Evolutionary conservation across 2,888 invertebrate genomes (phyloP).

Genomic region (Nomada lathburiana): DNA sequence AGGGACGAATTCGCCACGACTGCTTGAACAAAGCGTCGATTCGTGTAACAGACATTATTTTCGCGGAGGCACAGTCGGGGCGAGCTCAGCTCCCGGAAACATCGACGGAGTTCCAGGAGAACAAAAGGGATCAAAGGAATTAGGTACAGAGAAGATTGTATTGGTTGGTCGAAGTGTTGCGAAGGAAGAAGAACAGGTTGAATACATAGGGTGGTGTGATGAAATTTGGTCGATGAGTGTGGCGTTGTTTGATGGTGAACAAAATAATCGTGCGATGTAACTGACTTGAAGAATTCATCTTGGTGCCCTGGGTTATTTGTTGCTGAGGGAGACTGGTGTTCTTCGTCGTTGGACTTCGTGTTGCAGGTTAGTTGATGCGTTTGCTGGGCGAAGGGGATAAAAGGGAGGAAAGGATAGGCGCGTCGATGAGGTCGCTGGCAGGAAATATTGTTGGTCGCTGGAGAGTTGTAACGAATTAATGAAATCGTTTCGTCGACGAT

Average conservation of each 20-base stretch:
- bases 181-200: not conserved
- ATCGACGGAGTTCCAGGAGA: too few species aligned
- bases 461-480: not conserved
- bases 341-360: conserved; percentile 1
- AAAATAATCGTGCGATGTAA: conserved; percentile 23
- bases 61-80: too few species aligned
- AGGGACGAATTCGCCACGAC: too few species aligned
- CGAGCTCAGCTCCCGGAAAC: too few species aligned
- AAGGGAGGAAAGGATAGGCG: not conserved
- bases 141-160: too few species aligned
- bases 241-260: not conserved
- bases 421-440: not conserved
- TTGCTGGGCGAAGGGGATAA: not conserved
- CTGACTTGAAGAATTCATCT: conserved; percentile 5
- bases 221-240: not conserved
- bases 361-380: conserved; percentile 4
- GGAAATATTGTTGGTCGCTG: not conserved
- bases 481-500: not conserved
- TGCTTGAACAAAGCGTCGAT: too few species aligned
- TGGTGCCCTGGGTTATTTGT: conserved; percentile 6
- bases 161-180: too few species aligned
- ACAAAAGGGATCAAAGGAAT: too few species aligned
- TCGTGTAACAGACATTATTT: too few species aligned
- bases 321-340: conserved; percentile 15
- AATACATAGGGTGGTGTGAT: too few species aligned